Base-by-base conservation (phyloP, 2,888 invertebrate genomes). In the Girardia tigrina region DNA sequence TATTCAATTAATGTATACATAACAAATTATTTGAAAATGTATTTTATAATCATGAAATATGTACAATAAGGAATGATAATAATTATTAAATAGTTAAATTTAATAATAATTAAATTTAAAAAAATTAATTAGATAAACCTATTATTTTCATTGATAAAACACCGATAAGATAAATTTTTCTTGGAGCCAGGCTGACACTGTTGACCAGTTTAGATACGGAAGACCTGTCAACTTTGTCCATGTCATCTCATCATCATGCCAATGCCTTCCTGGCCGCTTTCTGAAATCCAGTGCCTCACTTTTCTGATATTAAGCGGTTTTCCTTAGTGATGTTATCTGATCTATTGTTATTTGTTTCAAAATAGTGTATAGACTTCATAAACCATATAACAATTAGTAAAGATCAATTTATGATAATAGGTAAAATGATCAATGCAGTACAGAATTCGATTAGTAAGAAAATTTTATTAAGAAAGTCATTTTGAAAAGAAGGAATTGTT, bases 231-330 rank as follows among this genome's bases (percentile, higher is more conserved):
- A 56, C 56, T 56, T 56, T 12, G 56, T 56, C 56, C 56, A 56
- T 56, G 56, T 56, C 56, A 56, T 56, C 56, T 56, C 56, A 56
- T 56, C 56, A 56, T 56, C n/a, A 56, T 56, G 56, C 56, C 56
- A 56, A 8, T 56, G 56, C 56, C 56, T 56, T 56, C 56, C 56
- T 56, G 56, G 56, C 56, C 56, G 56, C 56, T 56, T 56, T 56
- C 56, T 56, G 56, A 56, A 23, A 56, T 56, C 56, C 56, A 56
- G 56, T 56, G 56, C 23, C 56, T 56, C 56, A 23, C n/a, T 56
- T n/a, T 23, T 23, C 56, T 56, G 56, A 56, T 56, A 56, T 56
- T n/a, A 56, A 56, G 56, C 56, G 56, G 56, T 56, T 56, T 56
- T 56, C n/a, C 6, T 56, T 12, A 56, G 56, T 56, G 56, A 56